These are phyloP conservation scores for Panurus biarmicus DNA, from an alignment of 2,113 vertebrate genomes.

Conservation along the genomic window DNA sequence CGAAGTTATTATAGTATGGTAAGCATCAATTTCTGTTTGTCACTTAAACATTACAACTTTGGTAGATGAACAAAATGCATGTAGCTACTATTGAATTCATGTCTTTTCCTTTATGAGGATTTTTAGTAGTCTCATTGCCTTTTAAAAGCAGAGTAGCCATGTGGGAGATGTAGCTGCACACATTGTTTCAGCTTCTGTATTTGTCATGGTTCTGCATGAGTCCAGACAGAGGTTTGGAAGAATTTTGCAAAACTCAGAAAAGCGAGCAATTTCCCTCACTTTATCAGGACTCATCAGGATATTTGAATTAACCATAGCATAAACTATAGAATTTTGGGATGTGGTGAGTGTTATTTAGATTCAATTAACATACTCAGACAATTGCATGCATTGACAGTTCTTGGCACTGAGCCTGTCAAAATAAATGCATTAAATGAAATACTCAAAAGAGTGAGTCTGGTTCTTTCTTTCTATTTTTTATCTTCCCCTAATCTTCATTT, in stretches of 20 bases:
- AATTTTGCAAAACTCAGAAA: background rate
- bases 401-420: background rate
- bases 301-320: background rate
- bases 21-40: background rate
- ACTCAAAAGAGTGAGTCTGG: background rate
- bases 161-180: background rate
- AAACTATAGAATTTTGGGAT: background rate
- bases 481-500: background rate
- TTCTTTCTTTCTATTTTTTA: background rate
- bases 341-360: background rate
- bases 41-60: background rate
- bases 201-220: background rate
- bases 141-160: background rate
- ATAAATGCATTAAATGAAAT: background rate
- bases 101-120: background rate
- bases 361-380: background rate
- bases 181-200: background rate
- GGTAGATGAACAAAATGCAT: background rate
- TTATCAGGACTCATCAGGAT: background rate
- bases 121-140: background rate
- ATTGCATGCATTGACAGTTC: background rate
- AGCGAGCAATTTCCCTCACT: background rate
- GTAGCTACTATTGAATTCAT: background rate
- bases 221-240: background rate
- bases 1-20: constrained; percentile 54